Base-by-base conservation (phyloP, 2,888 invertebrate species). In the Dusona sp. region DNA sequence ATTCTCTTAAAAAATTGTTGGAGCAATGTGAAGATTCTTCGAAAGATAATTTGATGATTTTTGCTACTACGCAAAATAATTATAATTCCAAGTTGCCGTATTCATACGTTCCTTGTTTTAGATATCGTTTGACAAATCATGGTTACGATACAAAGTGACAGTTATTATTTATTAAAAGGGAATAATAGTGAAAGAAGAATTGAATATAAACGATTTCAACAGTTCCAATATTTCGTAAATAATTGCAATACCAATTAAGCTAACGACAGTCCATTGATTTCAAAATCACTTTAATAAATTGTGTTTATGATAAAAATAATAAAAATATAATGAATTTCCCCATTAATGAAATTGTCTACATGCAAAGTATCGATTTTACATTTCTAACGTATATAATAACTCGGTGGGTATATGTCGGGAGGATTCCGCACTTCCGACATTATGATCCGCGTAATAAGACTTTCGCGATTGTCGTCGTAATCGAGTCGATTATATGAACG, bases 381-480 rank as follows among this genome's bases (percentile, higher is more conserved):
- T 22, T 19, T 54, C 19, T 42, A n/a, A 38, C 48, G 33, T 64
- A 29, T 29, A 51, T 81, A 81, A 86, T 54, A 67, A 74, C 73
- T 70, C 64, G 81, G n/a, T 80, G n/a, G 54, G 57, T 67, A 42
- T 22, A 29, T 1, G 13, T 36, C 19, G 22, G 16, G 22, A 38
- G 33, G 79, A 45, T 48, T 19, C 51, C 83, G 79, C 45, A 84
- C 81, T 86, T 84, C 84, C 81, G 84, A 84, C 83, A 80, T 61
- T 29, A 51, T 61, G 33, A 72, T 65, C 77, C 61, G 77, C 72
- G 79, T 79, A 79, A 79, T 74, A 51, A 42, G 73, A 84, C 81
- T 84, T 84, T 84, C 83, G 33, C 83, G 86, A 80, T 86, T 38
- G 29, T 61, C 65, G n/a, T 38, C 81, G 86, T 86, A 86, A 86